Conservation (phyloP, 2,888 invertebrate genomes). For the Nymphalis c-album region DNA sequence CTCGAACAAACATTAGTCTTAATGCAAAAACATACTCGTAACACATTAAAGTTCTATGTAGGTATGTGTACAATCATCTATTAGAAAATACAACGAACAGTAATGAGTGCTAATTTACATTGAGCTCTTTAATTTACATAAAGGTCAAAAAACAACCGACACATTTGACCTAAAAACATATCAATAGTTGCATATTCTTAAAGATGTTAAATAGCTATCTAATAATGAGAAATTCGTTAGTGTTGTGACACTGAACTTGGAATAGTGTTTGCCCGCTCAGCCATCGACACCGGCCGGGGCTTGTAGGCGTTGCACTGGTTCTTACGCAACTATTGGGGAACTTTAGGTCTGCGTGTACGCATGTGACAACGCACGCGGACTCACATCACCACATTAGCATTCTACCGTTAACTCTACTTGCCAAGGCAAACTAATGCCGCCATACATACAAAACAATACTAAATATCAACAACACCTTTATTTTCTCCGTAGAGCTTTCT, state of each 20-base stretch:
- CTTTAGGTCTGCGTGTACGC: constrained; percentile 51
- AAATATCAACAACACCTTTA: constrained; percentile 37
- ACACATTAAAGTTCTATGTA: constrained; percentile 4
- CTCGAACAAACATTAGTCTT: neutral
- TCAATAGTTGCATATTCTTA: constrained; percentile 21
- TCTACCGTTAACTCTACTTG: constrained; percentile 73
- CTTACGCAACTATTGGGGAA: constrained; percentile 73
- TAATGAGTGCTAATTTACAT: constrained; percentile 30
- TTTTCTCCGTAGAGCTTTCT: constrained; percentile 2
- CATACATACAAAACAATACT: constrained; percentile 51
- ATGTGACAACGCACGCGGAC: constrained; percentile 59
- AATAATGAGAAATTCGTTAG: constrained; percentile 23
- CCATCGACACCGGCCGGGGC: constrained; percentile 46
- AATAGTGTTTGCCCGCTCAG: constrained; percentile 48
- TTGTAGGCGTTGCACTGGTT: constrained; percentile 66
- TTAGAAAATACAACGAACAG: constrained; percentile 33
- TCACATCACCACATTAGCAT: constrained; percentile 69
- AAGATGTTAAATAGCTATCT: neutral
- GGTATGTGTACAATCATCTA: constrained; percentile 3
- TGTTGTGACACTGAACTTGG: constrained; percentile 73
- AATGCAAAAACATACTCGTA: neutral
- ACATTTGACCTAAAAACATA: constrained; percentile 16
- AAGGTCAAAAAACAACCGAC: constrained; percentile 28
- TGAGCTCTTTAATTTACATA: constrained; percentile 26
- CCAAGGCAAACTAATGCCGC: constrained; percentile 61